These are phyloP conservation scores for Acanthornis magna DNA, from an alignment of 2,797 vertebrate genomes.

Conservation along the genomic window DNA sequence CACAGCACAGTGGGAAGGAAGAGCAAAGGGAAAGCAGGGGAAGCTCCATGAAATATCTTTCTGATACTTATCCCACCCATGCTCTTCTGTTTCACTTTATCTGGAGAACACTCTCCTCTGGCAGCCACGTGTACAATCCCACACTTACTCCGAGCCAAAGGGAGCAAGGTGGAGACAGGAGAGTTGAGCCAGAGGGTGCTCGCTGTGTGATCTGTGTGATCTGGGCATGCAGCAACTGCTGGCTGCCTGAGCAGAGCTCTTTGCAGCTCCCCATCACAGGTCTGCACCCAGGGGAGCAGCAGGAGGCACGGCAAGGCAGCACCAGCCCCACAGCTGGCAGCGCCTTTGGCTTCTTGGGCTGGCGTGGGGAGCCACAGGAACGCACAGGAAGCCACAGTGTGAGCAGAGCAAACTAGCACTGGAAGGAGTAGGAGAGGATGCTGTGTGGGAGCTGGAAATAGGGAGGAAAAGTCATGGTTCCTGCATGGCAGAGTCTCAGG, in stretches of 20 bases:
- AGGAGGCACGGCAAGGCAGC: background rate
- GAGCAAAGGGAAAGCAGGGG: background rate
- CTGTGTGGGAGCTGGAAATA: background rate
- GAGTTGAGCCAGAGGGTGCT: background rate
- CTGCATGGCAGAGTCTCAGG: accelerated
- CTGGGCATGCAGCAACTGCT: background rate
- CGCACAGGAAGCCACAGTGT: background rate
- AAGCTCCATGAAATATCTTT: background rate
- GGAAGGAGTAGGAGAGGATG: background rate
- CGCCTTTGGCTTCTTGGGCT: background rate
- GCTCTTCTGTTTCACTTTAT: background rate
- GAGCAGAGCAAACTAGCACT: background rate
- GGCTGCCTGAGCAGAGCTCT: background rate
- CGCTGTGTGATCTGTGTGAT: background rate
- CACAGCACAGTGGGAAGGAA: background rate
- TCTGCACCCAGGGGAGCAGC: background rate
- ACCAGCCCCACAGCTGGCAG: background rate
- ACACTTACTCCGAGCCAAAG: background rate
- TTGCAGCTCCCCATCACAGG: background rate
- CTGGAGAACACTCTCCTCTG: background rate
- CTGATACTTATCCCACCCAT: background rate
- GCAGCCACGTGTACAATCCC: background rate
- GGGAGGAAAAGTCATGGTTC: background rate
- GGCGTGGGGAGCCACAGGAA: accelerated
- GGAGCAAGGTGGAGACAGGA: background rate